A percentile compares a stretch with the other conserved stretches of the same genome.
phyloP scores from a whole-genome alignment of 2,888 invertebrate genomes.

The Lithophane leautieri region DNA sequence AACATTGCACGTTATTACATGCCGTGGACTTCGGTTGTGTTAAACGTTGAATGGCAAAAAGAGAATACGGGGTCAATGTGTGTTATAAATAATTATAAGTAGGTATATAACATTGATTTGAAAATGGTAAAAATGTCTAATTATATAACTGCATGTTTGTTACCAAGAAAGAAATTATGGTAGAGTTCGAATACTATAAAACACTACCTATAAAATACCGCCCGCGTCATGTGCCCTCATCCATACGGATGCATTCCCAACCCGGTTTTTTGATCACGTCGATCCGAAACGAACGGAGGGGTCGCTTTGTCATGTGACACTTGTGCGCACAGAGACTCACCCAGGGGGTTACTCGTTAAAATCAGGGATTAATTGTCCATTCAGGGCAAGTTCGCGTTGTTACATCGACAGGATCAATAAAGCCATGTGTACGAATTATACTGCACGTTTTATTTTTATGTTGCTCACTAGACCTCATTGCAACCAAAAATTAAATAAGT shows the following conservation, averaged over 20 bases:
- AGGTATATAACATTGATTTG: constrained; percentile 3
- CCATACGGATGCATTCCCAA: constrained; percentile 85
- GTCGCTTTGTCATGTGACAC: constrained; percentile 89
- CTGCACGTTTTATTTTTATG: constrained; percentile 20
- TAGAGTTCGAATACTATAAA: constrained; percentile 36
- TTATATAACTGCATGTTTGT: not conserved
- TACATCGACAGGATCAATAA: constrained; percentile 65
- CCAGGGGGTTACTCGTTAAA: constrained; percentile 85
- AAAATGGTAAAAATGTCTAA: not conserved
- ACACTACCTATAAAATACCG: constrained; percentile 52
- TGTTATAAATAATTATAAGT: not conserved
- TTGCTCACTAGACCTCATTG: not conserved
- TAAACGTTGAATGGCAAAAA: constrained; percentile 39
- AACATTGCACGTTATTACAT: constrained; percentile 60
- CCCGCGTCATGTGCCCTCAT: constrained; percentile 72
- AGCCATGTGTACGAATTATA: constrained; percentile 51
- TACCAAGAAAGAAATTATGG: constrained; percentile 26
- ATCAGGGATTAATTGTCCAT: constrained; percentile 84
- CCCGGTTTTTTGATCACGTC: constrained; percentile 86
- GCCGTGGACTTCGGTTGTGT: constrained; percentile 36
- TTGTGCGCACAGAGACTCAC: constrained; percentile 85
- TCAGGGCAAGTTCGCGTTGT: constrained; percentile 70
- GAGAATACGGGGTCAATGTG: not conserved
- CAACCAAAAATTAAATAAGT: not conserved
- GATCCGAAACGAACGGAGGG: constrained; percentile 84